These are phyloP conservation scores for Goniozus legneri DNA, from an alignment of 1,140 invertebrate genomes.

Conservation along the genomic window DNA sequence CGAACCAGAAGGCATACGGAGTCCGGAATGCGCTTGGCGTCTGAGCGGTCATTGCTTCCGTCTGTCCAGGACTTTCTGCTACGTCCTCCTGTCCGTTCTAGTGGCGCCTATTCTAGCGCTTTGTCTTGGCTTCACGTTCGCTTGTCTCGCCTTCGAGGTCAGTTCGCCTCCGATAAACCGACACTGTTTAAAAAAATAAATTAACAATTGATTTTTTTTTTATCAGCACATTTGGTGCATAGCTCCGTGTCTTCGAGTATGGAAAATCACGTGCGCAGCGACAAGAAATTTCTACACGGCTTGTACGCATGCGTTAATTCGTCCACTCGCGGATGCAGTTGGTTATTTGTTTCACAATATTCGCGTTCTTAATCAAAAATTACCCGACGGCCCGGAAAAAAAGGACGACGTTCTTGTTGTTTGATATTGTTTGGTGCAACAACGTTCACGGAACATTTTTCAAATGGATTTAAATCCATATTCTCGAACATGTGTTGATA, in stretches of 20 bases:
- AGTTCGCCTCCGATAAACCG: slow-evolving; percentile 16
- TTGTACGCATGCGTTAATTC: slow-evolving; percentile 60
- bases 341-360: slow-evolving; percentile 66
- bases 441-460: too few relatives aligned
- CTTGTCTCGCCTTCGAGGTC: slow-evolving; percentile 71
- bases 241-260: slow-evolving; percentile 62
- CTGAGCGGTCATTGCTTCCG: slow-evolving; percentile 68
- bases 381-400: slow-evolving; percentile 45
- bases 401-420: slow-evolving; percentile 55
- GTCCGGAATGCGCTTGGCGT: slow-evolving; percentile 73
- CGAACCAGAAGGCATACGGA: slow-evolving; percentile 70
- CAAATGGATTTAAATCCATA: too few relatives aligned
- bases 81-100: slow-evolving; percentile 65
- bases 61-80: slow-evolving; percentile 66
- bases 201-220: slow-evolving; percentile 13
- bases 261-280: slow-evolving; percentile 66
- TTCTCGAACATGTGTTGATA: too few relatives aligned
- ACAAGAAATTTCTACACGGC: slow-evolving; percentile 57
- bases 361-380: slow-evolving; percentile 57
- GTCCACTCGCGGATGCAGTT: slow-evolving; percentile 61
- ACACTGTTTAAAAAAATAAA: neutral
- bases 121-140: slow-evolving; percentile 68
- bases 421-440: too few relatives aligned
- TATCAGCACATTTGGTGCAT: slow-evolving; percentile 73
- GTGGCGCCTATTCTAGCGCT: slow-evolving; percentile 67